Base-by-base conservation (phyloP, 2,797 vertebrate genomes). In the Channallabes apus region DNA sequence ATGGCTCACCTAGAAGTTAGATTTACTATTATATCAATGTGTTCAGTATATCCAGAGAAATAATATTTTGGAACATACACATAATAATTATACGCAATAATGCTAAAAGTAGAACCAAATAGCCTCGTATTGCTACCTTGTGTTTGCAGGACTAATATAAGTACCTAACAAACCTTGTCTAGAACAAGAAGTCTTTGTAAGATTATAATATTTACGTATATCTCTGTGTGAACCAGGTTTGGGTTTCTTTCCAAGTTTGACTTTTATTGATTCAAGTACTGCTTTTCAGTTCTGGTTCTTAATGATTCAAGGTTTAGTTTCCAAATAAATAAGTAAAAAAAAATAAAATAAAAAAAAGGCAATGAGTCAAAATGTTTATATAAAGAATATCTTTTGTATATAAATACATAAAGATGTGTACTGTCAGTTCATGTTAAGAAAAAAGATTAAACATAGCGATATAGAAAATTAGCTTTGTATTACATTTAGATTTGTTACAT, bases 1-100 rank as follows among this genome's bases (percentile, higher is more conserved):
- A 97, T 97, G 91, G 89, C 96, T 95, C 94, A 96, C 93, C 96
- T 97, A 93, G 51, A 93, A 91, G 85, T 94, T 86, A 92, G 35
- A 88, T 83, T 2, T 29, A 18, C 18, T 77, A 38, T 79, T 79
- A 62, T n/a, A 6, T 9, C 59, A 17, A 64, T 29, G 41, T 35
- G 18, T 56, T 11, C 80, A 88, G 85, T 24, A 29, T 35, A 71
- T 29, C 12, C 27, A 75, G 15, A 61, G 38, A 27, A 83, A 65
- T 35, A 29, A 80, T 80, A 65, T 27, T 27, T 41, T 46, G 24
- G 12, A 64, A 38, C 15, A 58, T n/a, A 61, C 24, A 73, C 24
- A 51, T 51, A 51, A 27, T 51, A 73, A 14, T 8, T 51, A 51
- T 51, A 12, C 2, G 24, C 17, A 51, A 29, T 51, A 51, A 51